Base-by-base conservation (phyloP, 2,797 vertebrate species). In the Onychomys leucogaster region DNA sequence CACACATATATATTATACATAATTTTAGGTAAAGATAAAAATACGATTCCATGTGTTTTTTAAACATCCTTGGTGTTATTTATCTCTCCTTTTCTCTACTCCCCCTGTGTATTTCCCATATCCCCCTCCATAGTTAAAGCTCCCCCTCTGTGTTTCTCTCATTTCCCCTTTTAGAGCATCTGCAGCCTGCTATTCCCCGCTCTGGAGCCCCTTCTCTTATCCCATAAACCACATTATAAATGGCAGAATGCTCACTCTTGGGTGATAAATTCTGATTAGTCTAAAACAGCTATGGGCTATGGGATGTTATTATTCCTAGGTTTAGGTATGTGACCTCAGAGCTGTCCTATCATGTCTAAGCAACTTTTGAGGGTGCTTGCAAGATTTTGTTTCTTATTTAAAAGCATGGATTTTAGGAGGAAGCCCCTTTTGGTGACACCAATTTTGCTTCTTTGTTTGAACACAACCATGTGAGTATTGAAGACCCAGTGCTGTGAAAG, bases 391-490 rank as follows among this genome's bases (percentile, higher is more conserved):
- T 93, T 83, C 17, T 49, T 87, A 34, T 67, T 52, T 88, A 65
- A 32, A 65, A 90, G 43, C 37, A 5, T 71, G 0, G 3, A 65
- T 95, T 83, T 93, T 81, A 93, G 17, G 13, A 76, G 65, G 57
- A 95, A 80, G 0, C 14, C 4, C 46, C 3, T 84, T 65, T 83
- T 81, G n/a, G 17, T 69, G 57, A 65, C 13, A 71, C 14, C 52
- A 5, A 65, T 46, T 67, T 59, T 83, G 61, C 12, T 90, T 95
- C 61, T 25, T n/a, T 81, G 43, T 89, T 91, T 95, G 83, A 93
- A 80, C 77, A 34, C 21, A 75, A 11, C 86, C 23, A 13, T 71
- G 14, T 55, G 12, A 90, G 34, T 89, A 59, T 76, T 14, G n/a
- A 52, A 83, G 11, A 5, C 13, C 83, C 34, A 17, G 75, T 87